Conservation (phyloP, 2,888 invertebrate species). For the Sesia bembeciformis region DNA sequence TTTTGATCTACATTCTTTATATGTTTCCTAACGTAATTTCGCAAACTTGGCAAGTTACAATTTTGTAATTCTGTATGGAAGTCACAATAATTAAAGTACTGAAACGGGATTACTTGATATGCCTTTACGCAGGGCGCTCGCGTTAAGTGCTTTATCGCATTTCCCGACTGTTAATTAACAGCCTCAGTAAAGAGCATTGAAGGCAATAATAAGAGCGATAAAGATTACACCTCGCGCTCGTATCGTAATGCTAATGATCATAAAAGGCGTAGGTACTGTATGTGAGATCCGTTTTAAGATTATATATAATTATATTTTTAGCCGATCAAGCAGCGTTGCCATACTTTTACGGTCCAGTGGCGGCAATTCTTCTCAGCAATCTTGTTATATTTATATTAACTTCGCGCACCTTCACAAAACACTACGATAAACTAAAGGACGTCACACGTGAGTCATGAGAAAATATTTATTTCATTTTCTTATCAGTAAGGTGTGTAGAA, state of each 20-base stretch:
- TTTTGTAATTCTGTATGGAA: neutral
- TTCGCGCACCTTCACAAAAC: conserved; percentile 63
- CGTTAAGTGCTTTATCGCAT: neutral
- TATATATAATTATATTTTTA: conserved; percentile 19
- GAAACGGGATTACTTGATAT: neutral
- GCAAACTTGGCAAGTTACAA: neutral
- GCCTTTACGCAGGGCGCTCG: neutral
- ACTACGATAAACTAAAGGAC: conserved; percentile 67
- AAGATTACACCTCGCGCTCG: neutral
- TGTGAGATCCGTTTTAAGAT: no score
- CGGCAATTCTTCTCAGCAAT: conserved; percentile 68
- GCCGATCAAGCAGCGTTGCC: conserved; percentile 74
- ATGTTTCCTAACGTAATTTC: neutral
- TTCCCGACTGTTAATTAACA: neutral
- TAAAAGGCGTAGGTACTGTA: neutral
- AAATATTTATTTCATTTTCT: neutral
- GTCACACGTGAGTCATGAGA: conserved; percentile 47
- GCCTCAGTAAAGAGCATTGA: neutral
- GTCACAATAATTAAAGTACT: neutral
- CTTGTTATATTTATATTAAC: conserved; percentile 71
- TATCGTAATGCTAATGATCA: neutral
- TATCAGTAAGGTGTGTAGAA: neutral
- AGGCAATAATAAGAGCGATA: neutral
- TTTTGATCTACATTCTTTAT: neutral
- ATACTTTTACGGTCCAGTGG: conserved; percentile 77